A percentile compares a stretch with the other conserved stretches of the same genome.
These are phyloP conservation scores for Dione juno DNA, from an alignment of 2,888 invertebrate species.

Conservation along the genomic window DNA sequence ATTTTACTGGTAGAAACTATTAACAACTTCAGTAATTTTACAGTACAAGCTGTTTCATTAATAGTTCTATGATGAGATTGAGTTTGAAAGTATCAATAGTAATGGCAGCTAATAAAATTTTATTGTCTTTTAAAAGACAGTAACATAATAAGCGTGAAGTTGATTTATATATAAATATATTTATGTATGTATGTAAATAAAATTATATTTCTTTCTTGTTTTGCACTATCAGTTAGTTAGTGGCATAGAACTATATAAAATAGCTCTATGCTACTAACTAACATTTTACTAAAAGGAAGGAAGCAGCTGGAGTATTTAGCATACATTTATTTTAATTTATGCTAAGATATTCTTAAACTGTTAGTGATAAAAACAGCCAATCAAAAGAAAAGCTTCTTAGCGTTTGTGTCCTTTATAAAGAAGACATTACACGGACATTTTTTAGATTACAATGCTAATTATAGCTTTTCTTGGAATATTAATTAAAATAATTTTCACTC, in stretches of 20 bases:
- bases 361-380: conserved; percentile 18
- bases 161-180: no score
- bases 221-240: no score
- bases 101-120: no score
- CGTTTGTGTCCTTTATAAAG: neutral
- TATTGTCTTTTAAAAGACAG: neutral
- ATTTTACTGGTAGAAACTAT: conserved; percentile 3
- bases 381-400: conserved; percentile 18
- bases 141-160: neutral
- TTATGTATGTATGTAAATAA: no score
- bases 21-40: neutral
- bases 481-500: no score
- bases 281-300: conserved; percentile 3
- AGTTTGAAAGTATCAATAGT: neutral
- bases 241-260: neutral
- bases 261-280: neutral
- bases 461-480: neutral
- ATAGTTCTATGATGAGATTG: neutral
- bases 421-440: neutral
- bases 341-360: conserved; percentile 13
- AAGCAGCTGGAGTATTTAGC: conserved; percentile 2
- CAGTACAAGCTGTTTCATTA: neutral
- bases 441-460: neutral
- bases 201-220: no score
- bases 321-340: conserved; percentile 18